Base-by-base conservation (phyloP, 2,888 invertebrate genomes). In the Itoplectis maculator region DNA sequence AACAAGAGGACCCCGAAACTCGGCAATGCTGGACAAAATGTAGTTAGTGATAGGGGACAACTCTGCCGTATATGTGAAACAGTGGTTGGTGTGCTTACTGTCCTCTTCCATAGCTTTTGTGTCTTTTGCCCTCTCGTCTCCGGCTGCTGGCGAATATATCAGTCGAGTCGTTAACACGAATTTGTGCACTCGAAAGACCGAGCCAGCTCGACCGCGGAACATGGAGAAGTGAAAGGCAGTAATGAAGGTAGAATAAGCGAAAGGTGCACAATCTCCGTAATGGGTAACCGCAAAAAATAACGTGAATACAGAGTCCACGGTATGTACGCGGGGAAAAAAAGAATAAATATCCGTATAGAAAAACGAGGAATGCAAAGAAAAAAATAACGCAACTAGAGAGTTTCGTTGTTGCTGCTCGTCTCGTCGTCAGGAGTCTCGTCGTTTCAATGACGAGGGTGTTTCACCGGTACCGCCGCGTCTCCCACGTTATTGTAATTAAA, bases 401-500 rank as follows among this genome's bases (percentile, higher is more conserved):
- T 66, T 65, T 74, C 73, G 20, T 65, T 23, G 68, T 29, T 18
- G 69, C 45, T 63, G 82, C 35, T 70, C 42, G 74, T 47, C 63
- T 40, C 65, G 69, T 74, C 54, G 42, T 69, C 69, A 40, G 65
- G 81, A 72, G 59, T 42, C 54, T 40, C 66, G 69, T 54, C 51
- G 49, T 45, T 63, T 69, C 45, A 20, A 42, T 49, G 35, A 66
- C 29, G 49, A 35, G 79, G 75, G 75, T 65, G 65, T 47, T 78
- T 51, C 75, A 45, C 66, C 68, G 68, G 61, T 73, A 63, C 42
- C 70, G 42, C n/a, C 42, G 40, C 59, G 35, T 63, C 59, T 69
- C 66, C 80, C 35, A 49, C 76, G 78, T 76, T 77, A 77, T 85
- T 82, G 81, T 85, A 85, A 85, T 85, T 85, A 85, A 85, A 85